Evolutionary conservation across 2,888 invertebrate genomes (phyloP).

Genomic region (Euplexia lucipara): DNA sequence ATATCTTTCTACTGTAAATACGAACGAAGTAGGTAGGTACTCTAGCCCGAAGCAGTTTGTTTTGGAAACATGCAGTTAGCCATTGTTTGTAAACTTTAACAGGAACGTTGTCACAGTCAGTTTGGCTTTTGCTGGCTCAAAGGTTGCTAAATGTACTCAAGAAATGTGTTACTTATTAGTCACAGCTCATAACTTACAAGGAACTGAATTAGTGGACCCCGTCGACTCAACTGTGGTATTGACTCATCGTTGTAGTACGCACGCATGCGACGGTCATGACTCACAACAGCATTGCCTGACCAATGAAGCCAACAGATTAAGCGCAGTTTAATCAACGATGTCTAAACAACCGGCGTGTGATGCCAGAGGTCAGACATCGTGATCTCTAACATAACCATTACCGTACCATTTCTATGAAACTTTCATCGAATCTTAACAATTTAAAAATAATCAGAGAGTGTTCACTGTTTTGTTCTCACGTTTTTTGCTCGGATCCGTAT

Average conservation of each 20-base stretch:
- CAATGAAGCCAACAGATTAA: conserved; percentile 47
- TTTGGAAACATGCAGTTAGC: conserved; percentile 51
- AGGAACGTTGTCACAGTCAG: conserved; percentile 36
- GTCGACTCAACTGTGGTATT: conserved; percentile 68
- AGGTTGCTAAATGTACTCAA: conserved; percentile 29
- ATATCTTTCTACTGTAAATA: conserved; percentile 12
- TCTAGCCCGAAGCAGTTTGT: conserved; percentile 37
- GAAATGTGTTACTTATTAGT: conserved; percentile 58
- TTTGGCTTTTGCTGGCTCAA: neutral
- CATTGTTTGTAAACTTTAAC: conserved; percentile 59
- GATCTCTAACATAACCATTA: conserved; percentile 41
- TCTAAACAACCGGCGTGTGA: conserved; percentile 46
- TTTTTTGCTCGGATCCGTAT: conserved; percentile 55
- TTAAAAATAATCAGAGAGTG: conserved; percentile 62
- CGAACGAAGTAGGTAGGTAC: conserved; percentile 21
- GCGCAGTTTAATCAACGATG: conserved; percentile 52
- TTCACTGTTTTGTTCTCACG: conserved; percentile 52
- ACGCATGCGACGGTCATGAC: conserved; percentile 68
- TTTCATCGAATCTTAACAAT: conserved; percentile 61
- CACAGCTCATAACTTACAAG: conserved; percentile 66
- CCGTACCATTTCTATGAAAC: conserved; percentile 53
- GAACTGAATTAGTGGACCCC: conserved; percentile 66
- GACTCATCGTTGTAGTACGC: conserved; percentile 83
- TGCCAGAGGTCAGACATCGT: conserved; percentile 54
- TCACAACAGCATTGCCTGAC: conserved; percentile 61